Evolutionary conservation across 2,797 vertebrate genomes (phyloP), one percentile per base, ranked within the genome.

Genomic region (Phrynocephalus guinanensis): DNA sequence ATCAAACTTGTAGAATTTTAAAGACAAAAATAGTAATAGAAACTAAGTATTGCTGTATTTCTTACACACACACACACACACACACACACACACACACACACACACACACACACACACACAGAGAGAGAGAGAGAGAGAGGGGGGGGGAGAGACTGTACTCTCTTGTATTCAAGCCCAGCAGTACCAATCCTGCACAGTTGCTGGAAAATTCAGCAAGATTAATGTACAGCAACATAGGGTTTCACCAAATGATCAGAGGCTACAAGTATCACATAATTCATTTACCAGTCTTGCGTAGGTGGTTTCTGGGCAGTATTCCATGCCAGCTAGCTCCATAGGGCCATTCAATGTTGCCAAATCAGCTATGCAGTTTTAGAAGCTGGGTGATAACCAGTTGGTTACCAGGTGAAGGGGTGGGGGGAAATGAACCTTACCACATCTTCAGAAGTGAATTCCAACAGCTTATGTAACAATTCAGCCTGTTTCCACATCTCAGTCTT

Each of bases 371-470:
- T 56, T 56, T 56, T 56, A 20, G 60, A 63, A 63, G 13, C 60
- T 63, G 60, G 60, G 20, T 63, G 60, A 63, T 20, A 63, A 15
- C 60, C 60, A 63, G 5, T 10, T 28, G 67, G 26, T 28, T 44
- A 48, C 18, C 22, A 84, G 38, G 38, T 44, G 38, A 44, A 13
- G 52, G 52, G 52, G 52, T 9, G 52, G 5, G 52, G 52, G 10
- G 67, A 28, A 52, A 68, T 20, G 30, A 3, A 67, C 85, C 70
- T 88, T 81, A 82, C 72, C 44, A 76, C 11, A 76, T 82, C 11
- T 77, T 80, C 30, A 75, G 52, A 50, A 68, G 24, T 75, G 44
- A 66, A 11, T 56, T 81, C 80, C n/a, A 67, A 81, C n/a, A 88
- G 77, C 28, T 84, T 67, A 73, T 38, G 38, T 70, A 52, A 52